These are phyloP conservation scores for Porites lobata DNA, from an alignment of 92 coral and sea anemone species.

Conservation along the genomic window DNA sequence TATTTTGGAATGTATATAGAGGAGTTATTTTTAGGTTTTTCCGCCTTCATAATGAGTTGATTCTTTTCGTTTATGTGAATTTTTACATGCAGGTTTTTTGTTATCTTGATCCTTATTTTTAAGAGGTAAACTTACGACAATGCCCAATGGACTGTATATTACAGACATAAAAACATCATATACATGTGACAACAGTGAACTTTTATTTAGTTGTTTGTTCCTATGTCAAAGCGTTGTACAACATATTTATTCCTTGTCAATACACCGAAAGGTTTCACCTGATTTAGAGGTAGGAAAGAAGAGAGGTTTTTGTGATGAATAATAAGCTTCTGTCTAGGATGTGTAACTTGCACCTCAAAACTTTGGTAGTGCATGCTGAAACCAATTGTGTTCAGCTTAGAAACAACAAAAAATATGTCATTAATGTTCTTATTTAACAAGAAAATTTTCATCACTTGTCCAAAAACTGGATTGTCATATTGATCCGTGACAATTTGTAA, in stretches of 20 bases:
- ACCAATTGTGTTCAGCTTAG: slow-evolving; percentile 50
- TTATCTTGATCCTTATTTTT: too few relatives aligned
- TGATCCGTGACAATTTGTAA: slow-evolving; percentile 67
- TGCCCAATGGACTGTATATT: too few relatives aligned
- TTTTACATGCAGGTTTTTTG: too few relatives aligned
- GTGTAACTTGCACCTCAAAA: slow-evolving; percentile 6
- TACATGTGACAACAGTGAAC: not conserved
- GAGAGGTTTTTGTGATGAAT: not conserved
- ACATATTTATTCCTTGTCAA: not conserved
- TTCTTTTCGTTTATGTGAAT: too few relatives aligned
- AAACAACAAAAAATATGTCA: slow-evolving; percentile 63
- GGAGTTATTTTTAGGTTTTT: too few relatives aligned
- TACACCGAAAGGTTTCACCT: slow-evolving; percentile 1
- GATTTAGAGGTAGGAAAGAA: not conserved
- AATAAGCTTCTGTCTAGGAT: not conserved
- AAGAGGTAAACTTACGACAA: too few relatives aligned
- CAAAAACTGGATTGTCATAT: slow-evolving; percentile 68
- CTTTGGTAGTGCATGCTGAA: slow-evolving; percentile 71
- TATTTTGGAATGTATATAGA: too few relatives aligned
- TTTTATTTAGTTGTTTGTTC: not conserved
- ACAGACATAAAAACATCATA: not conserved
- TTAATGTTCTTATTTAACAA: slow-evolving; percentile 52
- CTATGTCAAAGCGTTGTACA: slow-evolving; percentile 10
- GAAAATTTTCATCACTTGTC: slow-evolving; percentile 58
- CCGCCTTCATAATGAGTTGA: too few relatives aligned